These are phyloP conservation scores for Lutraria lutraria DNA, from an alignment of 2,888 invertebrate genomes.

Conservation along the genomic window DNA sequence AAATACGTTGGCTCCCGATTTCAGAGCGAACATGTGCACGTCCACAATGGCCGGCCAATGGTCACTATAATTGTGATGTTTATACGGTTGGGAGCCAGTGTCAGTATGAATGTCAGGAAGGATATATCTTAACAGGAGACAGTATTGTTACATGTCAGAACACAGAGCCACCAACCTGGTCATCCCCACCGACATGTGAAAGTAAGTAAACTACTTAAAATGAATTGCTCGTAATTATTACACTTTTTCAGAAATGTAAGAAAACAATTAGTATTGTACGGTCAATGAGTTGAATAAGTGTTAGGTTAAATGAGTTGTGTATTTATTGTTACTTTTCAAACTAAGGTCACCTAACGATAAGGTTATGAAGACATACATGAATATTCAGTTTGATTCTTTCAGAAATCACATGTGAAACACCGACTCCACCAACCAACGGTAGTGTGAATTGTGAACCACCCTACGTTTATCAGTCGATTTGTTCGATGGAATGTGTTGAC, in stretches of 20 bases:
- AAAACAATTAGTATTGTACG: neutral
- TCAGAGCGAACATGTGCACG: constrained; percentile 9
- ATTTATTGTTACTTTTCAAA: neutral
- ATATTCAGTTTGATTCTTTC: neutral
- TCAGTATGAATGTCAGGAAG: constrained; percentile 40
- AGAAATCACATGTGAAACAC: constrained; percentile 30
- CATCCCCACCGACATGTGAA: constrained; percentile 36
- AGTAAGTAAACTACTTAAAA: constrained; percentile 24
- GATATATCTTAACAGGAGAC: constrained; percentile 40
- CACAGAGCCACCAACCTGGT: constrained; percentile 37
- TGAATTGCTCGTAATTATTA: neutral
- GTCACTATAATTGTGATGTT: constrained; percentile 6
- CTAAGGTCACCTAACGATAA: neutral
- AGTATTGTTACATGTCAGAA: constrained; percentile 40
- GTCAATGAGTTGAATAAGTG: neutral
- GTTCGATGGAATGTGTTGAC: constrained; percentile 1
- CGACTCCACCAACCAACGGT: constrained; percentile 12
- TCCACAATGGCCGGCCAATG: constrained; percentile 19
- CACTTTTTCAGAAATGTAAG: neutral
- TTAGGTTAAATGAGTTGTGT: neutral
- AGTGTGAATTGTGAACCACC: constrained; percentile 7
- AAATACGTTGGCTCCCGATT: neutral
- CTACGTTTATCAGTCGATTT: neutral
- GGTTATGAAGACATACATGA: neutral
- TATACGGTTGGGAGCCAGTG: constrained; percentile 20